phyloP scores from a whole-genome alignment of 2,888 invertebrate genomes.

The Amphimallon solstitiale region DNA sequence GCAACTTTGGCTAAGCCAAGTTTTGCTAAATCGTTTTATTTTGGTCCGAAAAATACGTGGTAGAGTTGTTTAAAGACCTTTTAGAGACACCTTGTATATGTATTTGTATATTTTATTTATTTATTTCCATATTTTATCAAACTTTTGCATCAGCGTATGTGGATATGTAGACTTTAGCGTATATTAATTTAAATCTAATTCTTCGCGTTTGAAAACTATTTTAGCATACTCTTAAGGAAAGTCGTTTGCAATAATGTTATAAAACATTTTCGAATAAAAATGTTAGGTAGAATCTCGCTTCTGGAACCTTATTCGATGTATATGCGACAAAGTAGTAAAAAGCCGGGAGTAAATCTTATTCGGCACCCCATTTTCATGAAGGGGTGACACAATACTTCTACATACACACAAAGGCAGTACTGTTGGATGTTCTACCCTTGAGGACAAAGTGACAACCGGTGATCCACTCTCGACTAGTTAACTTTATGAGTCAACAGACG shows the following conservation, averaged over 20 bases:
- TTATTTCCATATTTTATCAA: too few relatives aligned
- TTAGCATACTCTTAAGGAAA: background rate
- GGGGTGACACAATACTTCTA: slow-evolving; percentile 13
- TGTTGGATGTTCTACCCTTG: slow-evolving; percentile 27
- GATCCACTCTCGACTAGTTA: slow-evolving; percentile 47
- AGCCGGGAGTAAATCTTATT: slow-evolving; percentile 32
- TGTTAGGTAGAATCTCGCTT: slow-evolving; percentile 1
- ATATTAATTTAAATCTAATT: too few relatives aligned
- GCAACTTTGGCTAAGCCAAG: too few relatives aligned
- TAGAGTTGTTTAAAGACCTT: too few relatives aligned
- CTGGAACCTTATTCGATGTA: background rate
- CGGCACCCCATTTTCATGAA: slow-evolving; percentile 30
- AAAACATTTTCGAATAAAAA: slow-evolving; percentile 17
- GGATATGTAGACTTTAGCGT: too few relatives aligned
- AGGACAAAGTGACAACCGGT: slow-evolving; percentile 33
- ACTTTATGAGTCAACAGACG: slow-evolving; percentile 52
- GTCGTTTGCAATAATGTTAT: slow-evolving; percentile 5
- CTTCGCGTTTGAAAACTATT: too few relatives aligned
- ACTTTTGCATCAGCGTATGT: too few relatives aligned
- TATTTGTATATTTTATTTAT: too few relatives aligned
- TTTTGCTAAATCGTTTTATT: too few relatives aligned
- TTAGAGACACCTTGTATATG: too few relatives aligned
- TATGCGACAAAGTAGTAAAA: slow-evolving; percentile 29
- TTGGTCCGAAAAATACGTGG: too few relatives aligned
- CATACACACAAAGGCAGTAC: slow-evolving; percentile 5